Evolutionary conservation across 2,888 invertebrate species (phyloP).

Genomic region (Fragum sueziense): DNA sequence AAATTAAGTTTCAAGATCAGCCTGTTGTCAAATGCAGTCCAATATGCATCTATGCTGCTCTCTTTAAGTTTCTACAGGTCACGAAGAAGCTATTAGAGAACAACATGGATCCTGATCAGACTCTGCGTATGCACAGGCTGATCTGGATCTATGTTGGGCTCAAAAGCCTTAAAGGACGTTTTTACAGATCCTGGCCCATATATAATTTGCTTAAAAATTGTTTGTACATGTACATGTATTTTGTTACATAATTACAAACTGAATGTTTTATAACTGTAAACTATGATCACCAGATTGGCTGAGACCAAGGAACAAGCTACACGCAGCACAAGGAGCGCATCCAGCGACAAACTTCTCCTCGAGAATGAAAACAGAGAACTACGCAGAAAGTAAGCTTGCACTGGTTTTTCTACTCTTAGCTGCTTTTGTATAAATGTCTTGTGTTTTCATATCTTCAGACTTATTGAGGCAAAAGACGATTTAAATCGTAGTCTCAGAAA

Average conservation of each 20-base stretch:
- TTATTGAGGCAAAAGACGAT: slow-evolving; percentile 78
- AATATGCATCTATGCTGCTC: too few relatives aligned
- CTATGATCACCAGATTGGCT: slow-evolving; percentile 63
- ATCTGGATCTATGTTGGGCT: too few relatives aligned
- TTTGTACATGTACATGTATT: too few relatives aligned
- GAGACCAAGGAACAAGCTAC: slow-evolving; percentile 72
- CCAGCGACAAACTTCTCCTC: slow-evolving; percentile 76
- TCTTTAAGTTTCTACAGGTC: too few relatives aligned
- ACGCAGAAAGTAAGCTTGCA: slow-evolving; percentile 73
- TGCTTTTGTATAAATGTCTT: not conserved
- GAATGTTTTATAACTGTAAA: not conserved
- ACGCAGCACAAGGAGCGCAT: slow-evolving; percentile 56
- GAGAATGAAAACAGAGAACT: slow-evolving; percentile 76
- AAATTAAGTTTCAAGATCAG: too few relatives aligned
- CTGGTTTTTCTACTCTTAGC: slow-evolving; percentile 3
- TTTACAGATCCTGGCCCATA: too few relatives aligned
- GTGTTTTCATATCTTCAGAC: slow-evolving; percentile 65
- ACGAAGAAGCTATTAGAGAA: too few relatives aligned
- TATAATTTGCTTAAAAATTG: too few relatives aligned
- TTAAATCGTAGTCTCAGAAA: slow-evolving; percentile 75
- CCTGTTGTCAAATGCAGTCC: too few relatives aligned
- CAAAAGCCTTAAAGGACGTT: too few relatives aligned
- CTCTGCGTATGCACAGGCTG: too few relatives aligned
- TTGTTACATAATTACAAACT: not conserved
- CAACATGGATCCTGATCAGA: too few relatives aligned